Conservation (phyloP, 2,797 vertebrate genomes). For the Serranus cabrilla region DNA sequence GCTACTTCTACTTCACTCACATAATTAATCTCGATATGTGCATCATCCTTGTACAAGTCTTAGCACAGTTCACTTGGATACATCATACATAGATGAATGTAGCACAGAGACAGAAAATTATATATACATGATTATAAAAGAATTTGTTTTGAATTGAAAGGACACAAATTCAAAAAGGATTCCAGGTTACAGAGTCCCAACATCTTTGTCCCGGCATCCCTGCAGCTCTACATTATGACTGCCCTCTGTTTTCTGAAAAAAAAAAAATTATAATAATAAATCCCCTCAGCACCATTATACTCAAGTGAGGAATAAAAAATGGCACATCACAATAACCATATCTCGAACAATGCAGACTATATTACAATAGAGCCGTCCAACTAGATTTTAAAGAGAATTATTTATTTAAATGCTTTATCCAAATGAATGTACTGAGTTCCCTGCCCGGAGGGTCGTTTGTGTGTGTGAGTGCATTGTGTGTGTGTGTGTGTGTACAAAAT, state of each 20-base stretch:
- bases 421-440: constrained; percentile 39
- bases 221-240: neutral
- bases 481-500: neutral
- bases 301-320: constrained; percentile 13
- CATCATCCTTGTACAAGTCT: neutral
- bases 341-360: constrained; percentile 22
- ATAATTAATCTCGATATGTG: neutral
- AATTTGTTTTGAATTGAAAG: neutral
- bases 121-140: neutral
- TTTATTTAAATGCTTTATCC: constrained; percentile 42
- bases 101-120: neutral
- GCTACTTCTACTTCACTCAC: neutral
- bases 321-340: constrained; percentile 7
- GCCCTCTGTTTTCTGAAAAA: neutral
- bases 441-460: neutral
- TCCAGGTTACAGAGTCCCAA: neutral
- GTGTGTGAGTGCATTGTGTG: neutral
- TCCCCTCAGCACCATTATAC: neutral
- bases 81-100: neutral
- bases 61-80: neutral
- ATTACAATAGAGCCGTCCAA: constrained; percentile 14
- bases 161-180: neutral
- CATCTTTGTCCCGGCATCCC: neutral
- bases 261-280: constrained; percentile 1
- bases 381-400: constrained; percentile 31